A percentile compares a stretch with the other conserved stretches of the same genome.
These are phyloP conservation scores for Sminthurides aquaticus DNA, from an alignment of 2,888 invertebrate species.

Conservation along the genomic window DNA sequence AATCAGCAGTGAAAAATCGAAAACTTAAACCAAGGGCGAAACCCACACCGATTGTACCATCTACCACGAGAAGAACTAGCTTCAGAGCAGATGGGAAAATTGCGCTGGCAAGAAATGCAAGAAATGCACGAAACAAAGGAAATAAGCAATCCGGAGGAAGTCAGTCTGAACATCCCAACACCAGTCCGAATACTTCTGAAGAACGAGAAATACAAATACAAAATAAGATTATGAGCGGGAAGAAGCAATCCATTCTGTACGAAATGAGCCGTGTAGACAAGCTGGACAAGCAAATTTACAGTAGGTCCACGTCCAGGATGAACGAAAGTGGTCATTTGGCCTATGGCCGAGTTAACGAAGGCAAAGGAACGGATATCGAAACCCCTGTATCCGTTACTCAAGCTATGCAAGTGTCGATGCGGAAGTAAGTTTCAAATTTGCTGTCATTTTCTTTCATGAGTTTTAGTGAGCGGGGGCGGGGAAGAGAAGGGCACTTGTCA, in stretches of 20 bases:
- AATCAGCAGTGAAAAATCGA: slow-evolving; percentile 33
- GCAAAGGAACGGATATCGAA: slow-evolving; percentile 32
- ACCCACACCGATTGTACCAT: not conserved
- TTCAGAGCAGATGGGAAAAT: not conserved
- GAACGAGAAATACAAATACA: slow-evolving; percentile 38
- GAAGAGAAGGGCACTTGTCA: no score
- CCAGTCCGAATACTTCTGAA: slow-evolving; percentile 23
- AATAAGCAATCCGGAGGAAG: not conserved
- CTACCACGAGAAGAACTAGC: not conserved
- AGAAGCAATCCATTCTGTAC: slow-evolving; percentile 20
- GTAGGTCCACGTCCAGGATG: slow-evolving; percentile 47
- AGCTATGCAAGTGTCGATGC: slow-evolving; percentile 75
- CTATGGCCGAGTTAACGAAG: slow-evolving; percentile 49
- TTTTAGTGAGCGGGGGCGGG: not conserved
- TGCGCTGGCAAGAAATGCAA: not conserved
- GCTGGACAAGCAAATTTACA: slow-evolving; percentile 21
- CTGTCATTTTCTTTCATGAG: no score
- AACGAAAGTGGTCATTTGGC: slow-evolving; percentile 56
- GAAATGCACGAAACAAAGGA: no score
- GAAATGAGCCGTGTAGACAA: slow-evolving; percentile 22
- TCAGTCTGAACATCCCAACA: not conserved
- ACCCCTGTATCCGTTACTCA: slow-evolving; percentile 70
- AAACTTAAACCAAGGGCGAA: slow-evolving; percentile 11
- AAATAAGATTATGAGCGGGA: slow-evolving; percentile 22
- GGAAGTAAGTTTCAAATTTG: slow-evolving; percentile 55